phyloP scores from a whole-genome alignment of 2,113 vertebrate species.

The Ophthalmolycus amberensis region DNA sequence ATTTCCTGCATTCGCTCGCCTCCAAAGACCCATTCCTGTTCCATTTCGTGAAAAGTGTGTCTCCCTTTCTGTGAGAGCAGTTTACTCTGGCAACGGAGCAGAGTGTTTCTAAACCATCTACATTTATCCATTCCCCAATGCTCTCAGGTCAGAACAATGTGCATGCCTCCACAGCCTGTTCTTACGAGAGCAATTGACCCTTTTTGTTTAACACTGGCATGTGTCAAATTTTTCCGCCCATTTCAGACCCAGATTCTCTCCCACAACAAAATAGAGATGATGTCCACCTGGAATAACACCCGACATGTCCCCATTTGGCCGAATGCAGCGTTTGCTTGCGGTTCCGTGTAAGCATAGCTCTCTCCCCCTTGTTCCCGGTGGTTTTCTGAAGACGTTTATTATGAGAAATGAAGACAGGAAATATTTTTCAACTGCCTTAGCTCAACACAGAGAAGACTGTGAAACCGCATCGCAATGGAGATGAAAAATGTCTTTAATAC shows the following conservation, averaged over 20 bases:
- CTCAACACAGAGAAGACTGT: conserved; percentile 50
- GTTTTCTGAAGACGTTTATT: conserved; percentile 72
- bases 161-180: conserved; percentile 56
- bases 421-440: conserved; percentile 74
- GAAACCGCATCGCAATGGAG: conserved; percentile 44
- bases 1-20: conserved; percentile 56
- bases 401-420: conserved; percentile 79
- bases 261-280: conserved; percentile 64
- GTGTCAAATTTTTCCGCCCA: conserved; percentile 44
- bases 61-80: conserved; percentile 45
- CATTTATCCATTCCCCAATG: conserved; percentile 51
- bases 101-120: conserved; percentile 19
- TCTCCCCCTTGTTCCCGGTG: conserved; percentile 63
- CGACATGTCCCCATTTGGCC: conserved; percentile 67
- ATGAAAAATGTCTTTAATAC: conserved; percentile 54
- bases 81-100: conserved; percentile 65
- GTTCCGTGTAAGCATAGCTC: conserved; percentile 59
- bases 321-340: conserved; percentile 64
- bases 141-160: conserved; percentile 60
- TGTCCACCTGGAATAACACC: conserved; percentile 76
- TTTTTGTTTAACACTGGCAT: conserved; percentile 66
- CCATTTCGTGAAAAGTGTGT: conserved; percentile 44
- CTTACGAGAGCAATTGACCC: conserved; percentile 58
- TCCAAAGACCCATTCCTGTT: conserved; percentile 40
- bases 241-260: conserved; percentile 39